Evolutionary conservation across 92 coral and sea anemone genomes (phyloP), one percentile per base, ranked within the genome.

Genomic region (Meandrina meandrites): DNA sequence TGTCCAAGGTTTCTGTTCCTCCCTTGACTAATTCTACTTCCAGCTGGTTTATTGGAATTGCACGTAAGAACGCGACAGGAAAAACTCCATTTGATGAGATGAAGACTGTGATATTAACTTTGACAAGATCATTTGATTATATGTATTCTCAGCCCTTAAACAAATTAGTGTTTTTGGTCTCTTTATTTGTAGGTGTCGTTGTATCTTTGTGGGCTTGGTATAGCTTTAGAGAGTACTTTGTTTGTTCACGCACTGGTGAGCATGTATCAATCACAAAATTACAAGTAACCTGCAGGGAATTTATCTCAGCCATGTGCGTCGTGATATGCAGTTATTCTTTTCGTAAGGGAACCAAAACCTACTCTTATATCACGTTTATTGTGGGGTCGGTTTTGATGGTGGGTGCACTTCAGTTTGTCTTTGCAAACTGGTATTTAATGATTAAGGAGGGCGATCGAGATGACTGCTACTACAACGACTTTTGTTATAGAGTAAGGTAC

Each of bases 321-420:
- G 90, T 89, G 0, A 62, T 94, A 31, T 57, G 67, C 37, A 82
- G 80, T 8, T 84, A 91, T 57, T 94, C 95, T 94, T 79, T 91
- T 8, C 87, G 91, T 17, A 54, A 87, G 21, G 93, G 93, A 14
- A 86, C 88, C 47, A 90, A 89, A 35, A 87, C 94, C 0, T 94
- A 89, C 76, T 92, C 98, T 30, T 94, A 94, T 79, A 89, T 88
- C 27, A 92, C 98, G 9, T 82, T 86, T 51, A 95, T 96, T 64
- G 98, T 96, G 7, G 98, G 98, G 9, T 92, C 88, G 74, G 95
- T 93, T 36, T 93, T 96, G 19, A 35, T 96, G 76, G 90, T 95
- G 73, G 98, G 98, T 17, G 96, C 96, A 17, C 90, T 90, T 51
- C 98, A 96, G 89, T 96, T 92, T 72, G 98, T 96, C 64, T 93